A percentile compares a stretch with the other conserved stretches of the same genome.
phyloP scores from a whole-genome alignment of 2,888 invertebrate genomes.

The Clunio marinus region DNA sequence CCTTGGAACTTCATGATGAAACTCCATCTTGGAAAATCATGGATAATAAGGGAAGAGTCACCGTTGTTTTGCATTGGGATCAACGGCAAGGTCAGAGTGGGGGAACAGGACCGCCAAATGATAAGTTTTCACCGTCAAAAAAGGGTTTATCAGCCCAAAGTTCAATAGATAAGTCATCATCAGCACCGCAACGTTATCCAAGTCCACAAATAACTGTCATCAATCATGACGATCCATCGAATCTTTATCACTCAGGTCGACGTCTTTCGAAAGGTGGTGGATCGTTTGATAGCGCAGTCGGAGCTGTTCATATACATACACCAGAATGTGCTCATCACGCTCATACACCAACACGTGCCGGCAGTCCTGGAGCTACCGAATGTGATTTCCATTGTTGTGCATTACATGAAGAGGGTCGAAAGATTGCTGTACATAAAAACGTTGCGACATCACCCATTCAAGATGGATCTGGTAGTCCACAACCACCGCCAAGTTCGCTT shows the following conservation, averaged over 20 bases:
- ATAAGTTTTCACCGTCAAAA: slow-evolving; percentile 53
- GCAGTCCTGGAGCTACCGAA: slow-evolving; percentile 65
- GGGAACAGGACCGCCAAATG: slow-evolving; percentile 49
- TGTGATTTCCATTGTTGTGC: slow-evolving; percentile 96
- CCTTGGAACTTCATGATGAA: slow-evolving; percentile 91
- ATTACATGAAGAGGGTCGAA: slow-evolving; percentile 86
- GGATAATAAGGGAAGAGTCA: slow-evolving; percentile 96
- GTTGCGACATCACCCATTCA: slow-evolving; percentile 91
- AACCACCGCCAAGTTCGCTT: slow-evolving; percentile 55
- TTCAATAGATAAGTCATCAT: slow-evolving; percentile 62
- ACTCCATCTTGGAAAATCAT: slow-evolving; percentile 97
- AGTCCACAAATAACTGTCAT: slow-evolving; percentile 90
- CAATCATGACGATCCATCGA: slow-evolving; percentile 80
- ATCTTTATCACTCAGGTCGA: slow-evolving; percentile 49
- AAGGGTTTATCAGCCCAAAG: slow-evolving; percentile 55
- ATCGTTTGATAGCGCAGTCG: slow-evolving; percentile 64
- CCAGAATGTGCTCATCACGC: slow-evolving; percentile 69
- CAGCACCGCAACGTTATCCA: slow-evolving; percentile 53
- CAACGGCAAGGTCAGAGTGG: slow-evolving; percentile 65
- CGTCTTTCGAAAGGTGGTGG: slow-evolving; percentile 59
- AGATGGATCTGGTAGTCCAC: slow-evolving; percentile 66
- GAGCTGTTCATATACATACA: slow-evolving; percentile 74
- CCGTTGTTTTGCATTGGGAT: slow-evolving; percentile 95
- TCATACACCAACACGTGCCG: slow-evolving; percentile 66
- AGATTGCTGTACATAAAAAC: slow-evolving; percentile 87